Evolutionary conservation across 2,888 invertebrate species (phyloP), one percentile per base, ranked within the genome.

Genomic region (Saturnia pavonia): DNA sequence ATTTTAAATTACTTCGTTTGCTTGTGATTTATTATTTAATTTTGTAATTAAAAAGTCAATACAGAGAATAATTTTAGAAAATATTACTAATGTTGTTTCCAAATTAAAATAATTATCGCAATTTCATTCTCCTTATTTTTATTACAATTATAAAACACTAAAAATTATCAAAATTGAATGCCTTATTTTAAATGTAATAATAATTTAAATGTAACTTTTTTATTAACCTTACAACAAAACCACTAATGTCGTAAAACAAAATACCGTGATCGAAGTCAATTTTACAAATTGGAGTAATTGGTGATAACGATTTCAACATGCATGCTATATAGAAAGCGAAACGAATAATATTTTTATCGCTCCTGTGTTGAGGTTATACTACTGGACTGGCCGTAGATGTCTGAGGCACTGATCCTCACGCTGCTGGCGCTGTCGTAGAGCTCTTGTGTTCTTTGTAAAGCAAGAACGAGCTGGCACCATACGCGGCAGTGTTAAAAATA

Each of bases 401-500:
- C 72, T 69, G 70, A 75, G 73, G 74, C 71, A 63, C 34, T 67
- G 69, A 27, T 16, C 22, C 75, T 83, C 84, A 85, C 84, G 85
- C 83, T 27, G 79, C 78, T 45, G 78, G 77, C 48, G 78, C 77
- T 48, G 78, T 71, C 69, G 73, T 72, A 43, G 88, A 75, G 76
- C 92, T 95, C 85, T 96, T 96, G 92, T 96, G 96, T 82, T 97
- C 97, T 81, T 96, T 86, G 90, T 95, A 96, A 77, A 98, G 92
- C 82, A 97, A 95, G 89, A 96, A 97, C 42, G 97, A 91, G 77
- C 97, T 97, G 73, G 95, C 96, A 51, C 95, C 97, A 82, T 98
- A 98, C 40, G 96, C 97, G 70, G 96, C 80, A 67, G 96, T 96
- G 89, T 98, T 98, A 90, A 98, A 95, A 60, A 98, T 87, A 72